These are phyloP conservation scores for Patella pellucida DNA, from an alignment of 2,888 invertebrate genomes.

Conservation along the genomic window DNA sequence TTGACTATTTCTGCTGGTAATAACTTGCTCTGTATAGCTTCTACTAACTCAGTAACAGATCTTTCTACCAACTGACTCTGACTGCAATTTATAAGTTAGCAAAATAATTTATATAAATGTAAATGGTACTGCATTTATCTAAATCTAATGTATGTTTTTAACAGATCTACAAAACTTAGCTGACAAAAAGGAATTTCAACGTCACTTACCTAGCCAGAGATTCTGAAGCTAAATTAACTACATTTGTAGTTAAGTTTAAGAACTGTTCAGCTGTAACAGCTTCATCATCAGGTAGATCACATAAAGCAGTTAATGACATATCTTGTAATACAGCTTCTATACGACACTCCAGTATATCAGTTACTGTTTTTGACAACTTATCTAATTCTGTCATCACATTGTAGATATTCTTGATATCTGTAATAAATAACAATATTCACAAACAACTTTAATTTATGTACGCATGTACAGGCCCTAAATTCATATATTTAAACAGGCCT, in stretches of 20 bases:
- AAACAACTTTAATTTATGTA: too few relatives aligned
- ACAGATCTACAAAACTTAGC: too few relatives aligned
- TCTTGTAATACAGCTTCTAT: slow-evolving; percentile 88
- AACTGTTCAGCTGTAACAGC: slow-evolving; percentile 91
- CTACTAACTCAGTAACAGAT: slow-evolving; percentile 70
- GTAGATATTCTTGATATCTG: slow-evolving; percentile 64
- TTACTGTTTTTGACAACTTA: slow-evolving; percentile 76
- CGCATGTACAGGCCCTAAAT: too few relatives aligned
- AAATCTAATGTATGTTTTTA: too few relatives aligned
- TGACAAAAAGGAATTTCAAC: neutral
- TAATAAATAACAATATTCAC: slow-evolving; percentile 21
- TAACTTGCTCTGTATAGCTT: slow-evolving; percentile 65
- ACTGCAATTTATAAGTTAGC: slow-evolving; percentile 44
- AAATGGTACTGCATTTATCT: neutral
- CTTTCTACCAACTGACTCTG: slow-evolving; percentile 69
- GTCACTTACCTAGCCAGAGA: slow-evolving; percentile 71
- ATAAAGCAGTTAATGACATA: slow-evolving; percentile 87
- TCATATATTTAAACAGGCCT: neutral
- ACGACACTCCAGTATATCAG: slow-evolving; percentile 91
- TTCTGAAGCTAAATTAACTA: slow-evolving; percentile 69
- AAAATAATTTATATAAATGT: neutral
- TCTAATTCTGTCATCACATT: slow-evolving; percentile 63
- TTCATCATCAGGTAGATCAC: slow-evolving; percentile 84
- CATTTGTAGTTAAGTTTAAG: slow-evolving; percentile 84
- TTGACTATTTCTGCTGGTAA: slow-evolving; percentile 74